Conservation (phyloP, 2,888 invertebrate species). For the Oscheius sp. region DNA sequence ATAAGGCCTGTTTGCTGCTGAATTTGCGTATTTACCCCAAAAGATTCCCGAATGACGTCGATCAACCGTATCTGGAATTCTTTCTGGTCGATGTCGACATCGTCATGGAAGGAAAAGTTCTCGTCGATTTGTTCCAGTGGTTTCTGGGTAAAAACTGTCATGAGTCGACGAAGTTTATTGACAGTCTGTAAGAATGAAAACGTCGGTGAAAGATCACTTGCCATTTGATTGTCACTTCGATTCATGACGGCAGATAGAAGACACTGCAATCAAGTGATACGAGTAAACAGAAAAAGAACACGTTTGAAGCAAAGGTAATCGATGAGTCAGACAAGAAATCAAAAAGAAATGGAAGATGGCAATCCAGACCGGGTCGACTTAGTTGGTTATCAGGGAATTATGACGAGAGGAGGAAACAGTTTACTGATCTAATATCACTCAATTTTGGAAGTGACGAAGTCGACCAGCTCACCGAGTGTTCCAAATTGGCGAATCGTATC, state of each 20-base stretch:
- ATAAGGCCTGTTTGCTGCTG: too few relatives aligned
- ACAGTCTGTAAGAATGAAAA: background rate
- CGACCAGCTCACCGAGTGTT: slow-evolving; percentile 6
- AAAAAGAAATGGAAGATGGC: background rate
- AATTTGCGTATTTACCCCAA: background rate
- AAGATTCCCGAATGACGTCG: background rate
- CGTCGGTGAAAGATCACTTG: background rate
- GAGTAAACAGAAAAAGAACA: too few relatives aligned
- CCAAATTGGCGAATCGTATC: background rate
- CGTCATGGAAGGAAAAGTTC: background rate
- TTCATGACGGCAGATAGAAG: too few relatives aligned
- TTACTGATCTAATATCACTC: background rate
- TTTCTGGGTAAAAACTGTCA: slow-evolving; percentile 12
- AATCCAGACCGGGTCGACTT: background rate
- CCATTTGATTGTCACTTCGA: background rate
- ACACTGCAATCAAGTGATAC: too few relatives aligned
- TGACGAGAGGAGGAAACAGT: background rate
- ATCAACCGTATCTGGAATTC: background rate
- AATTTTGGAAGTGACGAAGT: background rate
- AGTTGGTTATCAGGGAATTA: background rate
- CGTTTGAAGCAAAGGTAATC: too few relatives aligned
- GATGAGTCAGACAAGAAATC: too few relatives aligned
- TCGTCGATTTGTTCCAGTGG: slow-evolving; percentile 19
- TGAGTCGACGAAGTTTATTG: slow-evolving; percentile 21
- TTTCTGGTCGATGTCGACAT: slow-evolving; percentile 1